Base-by-base conservation (phyloP, 2,113 vertebrate genomes). In the Ursus arctos region DNA sequence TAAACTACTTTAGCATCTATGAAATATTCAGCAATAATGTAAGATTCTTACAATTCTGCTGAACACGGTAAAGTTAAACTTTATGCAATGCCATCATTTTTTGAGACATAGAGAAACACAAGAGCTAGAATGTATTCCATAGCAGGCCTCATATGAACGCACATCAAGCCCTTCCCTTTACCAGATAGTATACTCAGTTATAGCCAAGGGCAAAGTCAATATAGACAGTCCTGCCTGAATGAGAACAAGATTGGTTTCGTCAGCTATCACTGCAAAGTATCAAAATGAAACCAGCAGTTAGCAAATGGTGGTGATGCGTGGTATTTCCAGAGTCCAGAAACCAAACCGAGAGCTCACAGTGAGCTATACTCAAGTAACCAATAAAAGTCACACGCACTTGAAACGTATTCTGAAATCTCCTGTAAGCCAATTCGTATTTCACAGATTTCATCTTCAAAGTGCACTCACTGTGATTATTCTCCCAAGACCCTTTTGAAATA, bases 361-460 rank as follows among this genome's bases (percentile, higher is more conserved):
- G 43, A 93, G 4, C 43, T 72, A 19, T 53, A 21, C 24, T 87
- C 7, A 0, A 49, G 31, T 28, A 94, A 90, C n/a, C n/a, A 76
- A 61, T 43, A 57, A 80, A 95, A 91, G 49, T n/a, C 76, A 69
- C 6, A 80, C 24, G 18, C 53, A 55, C 15, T 77, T 71, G 53
- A 94, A 94, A 67, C 86, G 13, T 14, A 26, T 77, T 85, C 36
- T 21, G 47, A 95, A 95, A 92, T 91, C 67, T 81, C 53, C 59
- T 83, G 9, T 86, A 93, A 91, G 57, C n/a, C 55, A 91, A 79
- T 83, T 94, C 28, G 12, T 12, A 89, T 79, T 86, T 95, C 74
- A 82, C n/a, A 88, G 40, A 88, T 67, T 88, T 82, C n/a, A 69
- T 59, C 76, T 93, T 97, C 84, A 91, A 51, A 79, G 4, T 18